These are phyloP conservation scores for Canis aureus DNA, from an alignment of 2,113 vertebrate genomes.

Conservation along the genomic window DNA sequence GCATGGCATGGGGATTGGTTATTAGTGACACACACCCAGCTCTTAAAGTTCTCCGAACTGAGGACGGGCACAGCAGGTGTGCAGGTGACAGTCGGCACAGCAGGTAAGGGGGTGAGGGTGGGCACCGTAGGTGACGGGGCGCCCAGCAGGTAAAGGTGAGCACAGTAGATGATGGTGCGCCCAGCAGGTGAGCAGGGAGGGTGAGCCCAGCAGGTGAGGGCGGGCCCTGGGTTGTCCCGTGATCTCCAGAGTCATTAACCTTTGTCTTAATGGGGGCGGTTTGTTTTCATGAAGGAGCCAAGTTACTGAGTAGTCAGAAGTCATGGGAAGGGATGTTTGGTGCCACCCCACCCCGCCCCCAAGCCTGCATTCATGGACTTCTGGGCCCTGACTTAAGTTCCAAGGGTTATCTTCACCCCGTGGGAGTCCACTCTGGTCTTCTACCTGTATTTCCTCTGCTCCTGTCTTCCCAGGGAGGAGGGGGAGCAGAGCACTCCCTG, in stretches of 20 bases:
- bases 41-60: rapidly evolving
- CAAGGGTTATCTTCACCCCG: not conserved
- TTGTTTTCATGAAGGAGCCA: not conserved
- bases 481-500: too few species aligned
- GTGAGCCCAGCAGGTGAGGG: not conserved
- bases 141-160: too few species aligned
- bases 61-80: too few species aligned
- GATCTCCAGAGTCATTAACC: not conserved
- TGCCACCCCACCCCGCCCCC: not conserved
- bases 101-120: too few species aligned
- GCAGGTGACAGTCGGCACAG: too few species aligned
- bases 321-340: not conserved
- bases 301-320: slow-evolving; percentile 21
- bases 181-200: not conserved
- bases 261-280: not conserved
- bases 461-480: not conserved
- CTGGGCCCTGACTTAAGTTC: not conserved
- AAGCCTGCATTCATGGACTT: not conserved
- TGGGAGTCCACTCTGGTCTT: not conserved
- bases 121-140: too few species aligned
- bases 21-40: not conserved
- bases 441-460: not conserved
- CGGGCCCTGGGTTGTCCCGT: not conserved
- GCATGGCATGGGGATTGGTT: rapidly evolving
- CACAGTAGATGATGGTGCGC: too few species aligned